These are phyloP conservation scores for Ceyx melanurus DNA, from an alignment of 2,113 vertebrate genomes.

Conservation along the genomic window DNA sequence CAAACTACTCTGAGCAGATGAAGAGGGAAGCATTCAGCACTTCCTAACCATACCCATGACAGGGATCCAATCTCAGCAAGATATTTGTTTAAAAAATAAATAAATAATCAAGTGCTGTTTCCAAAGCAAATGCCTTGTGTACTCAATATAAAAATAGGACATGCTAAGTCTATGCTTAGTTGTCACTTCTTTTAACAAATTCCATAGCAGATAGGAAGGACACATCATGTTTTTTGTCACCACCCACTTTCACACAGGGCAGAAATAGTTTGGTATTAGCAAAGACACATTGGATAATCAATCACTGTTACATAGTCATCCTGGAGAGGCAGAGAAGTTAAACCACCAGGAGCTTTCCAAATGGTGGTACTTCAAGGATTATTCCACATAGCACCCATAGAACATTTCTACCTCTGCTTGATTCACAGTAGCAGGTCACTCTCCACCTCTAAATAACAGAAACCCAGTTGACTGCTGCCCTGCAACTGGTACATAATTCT, in stretches of 20 bases:
- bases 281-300: not conserved
- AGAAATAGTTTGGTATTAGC: slow-evolving; percentile 10
- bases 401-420: not conserved
- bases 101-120: not conserved
- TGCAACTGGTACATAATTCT: not conserved
- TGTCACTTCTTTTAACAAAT: not conserved
- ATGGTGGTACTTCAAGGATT: not conserved
- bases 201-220: not conserved
- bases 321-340: not conserved
- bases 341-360: not conserved
- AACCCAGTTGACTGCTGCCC: not conserved
- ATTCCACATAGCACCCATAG: not conserved
- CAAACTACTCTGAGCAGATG: not conserved
- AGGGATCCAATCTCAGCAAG: not conserved
- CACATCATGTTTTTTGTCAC: not conserved
- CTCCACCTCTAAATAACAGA: not conserved
- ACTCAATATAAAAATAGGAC: not conserved
- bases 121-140: not conserved
- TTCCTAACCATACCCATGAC: not conserved
- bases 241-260: not conserved
- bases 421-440: not conserved
- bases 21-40: not conserved
- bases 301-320: not conserved
- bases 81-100: not conserved
- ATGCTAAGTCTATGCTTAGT: not conserved